Conservation (phyloP, 2,888 invertebrate genomes). For the Pammene aurita region DNA sequence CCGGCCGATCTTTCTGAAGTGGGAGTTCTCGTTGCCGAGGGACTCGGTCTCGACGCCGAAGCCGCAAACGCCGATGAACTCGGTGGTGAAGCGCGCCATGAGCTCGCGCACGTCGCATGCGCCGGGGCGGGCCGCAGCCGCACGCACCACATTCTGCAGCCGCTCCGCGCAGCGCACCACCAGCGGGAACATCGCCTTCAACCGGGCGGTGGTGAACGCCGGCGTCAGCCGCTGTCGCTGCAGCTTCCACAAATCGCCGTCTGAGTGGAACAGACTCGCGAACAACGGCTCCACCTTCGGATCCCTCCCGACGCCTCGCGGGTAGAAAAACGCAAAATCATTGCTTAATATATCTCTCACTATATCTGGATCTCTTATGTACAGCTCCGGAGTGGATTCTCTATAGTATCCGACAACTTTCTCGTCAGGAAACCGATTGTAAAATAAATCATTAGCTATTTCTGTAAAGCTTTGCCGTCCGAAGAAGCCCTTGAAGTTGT, state of each 20-base stretch:
- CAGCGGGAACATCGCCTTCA: slow-evolving; percentile 71
- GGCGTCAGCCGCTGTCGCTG: slow-evolving; percentile 66
- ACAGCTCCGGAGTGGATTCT: slow-evolving; percentile 60
- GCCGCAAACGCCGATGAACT: slow-evolving; percentile 66
- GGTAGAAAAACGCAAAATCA: slow-evolving; percentile 59
- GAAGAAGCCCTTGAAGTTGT: slow-evolving; percentile 25
- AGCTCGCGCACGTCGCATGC: slow-evolving; percentile 53
- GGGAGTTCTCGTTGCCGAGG: slow-evolving; percentile 59
- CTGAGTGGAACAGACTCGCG: slow-evolving; percentile 60
- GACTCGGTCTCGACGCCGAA: slow-evolving; percentile 62
- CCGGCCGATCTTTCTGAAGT: slow-evolving; percentile 48
- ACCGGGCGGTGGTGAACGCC: slow-evolving; percentile 67
- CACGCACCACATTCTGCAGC: slow-evolving; percentile 48
- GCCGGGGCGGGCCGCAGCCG: slow-evolving; percentile 49
- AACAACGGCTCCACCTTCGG: slow-evolving; percentile 56
- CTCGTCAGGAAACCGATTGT: slow-evolving; percentile 63
- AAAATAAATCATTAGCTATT: slow-evolving; percentile 47
- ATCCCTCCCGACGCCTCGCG: slow-evolving; percentile 46
- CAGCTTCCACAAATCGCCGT: slow-evolving; percentile 69
- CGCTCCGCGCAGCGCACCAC: slow-evolving; percentile 65
- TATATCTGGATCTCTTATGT: slow-evolving; percentile 64
- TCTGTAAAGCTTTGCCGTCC: slow-evolving; percentile 32
- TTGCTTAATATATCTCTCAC: slow-evolving; percentile 56
- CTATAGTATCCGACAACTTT: slow-evolving; percentile 66
- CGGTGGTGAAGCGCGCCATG: slow-evolving; percentile 65